Evolutionary conservation across 2,113 vertebrate species (phyloP), one percentile per base, ranked within the genome.

Genomic region (Hassar affinis): DNA sequence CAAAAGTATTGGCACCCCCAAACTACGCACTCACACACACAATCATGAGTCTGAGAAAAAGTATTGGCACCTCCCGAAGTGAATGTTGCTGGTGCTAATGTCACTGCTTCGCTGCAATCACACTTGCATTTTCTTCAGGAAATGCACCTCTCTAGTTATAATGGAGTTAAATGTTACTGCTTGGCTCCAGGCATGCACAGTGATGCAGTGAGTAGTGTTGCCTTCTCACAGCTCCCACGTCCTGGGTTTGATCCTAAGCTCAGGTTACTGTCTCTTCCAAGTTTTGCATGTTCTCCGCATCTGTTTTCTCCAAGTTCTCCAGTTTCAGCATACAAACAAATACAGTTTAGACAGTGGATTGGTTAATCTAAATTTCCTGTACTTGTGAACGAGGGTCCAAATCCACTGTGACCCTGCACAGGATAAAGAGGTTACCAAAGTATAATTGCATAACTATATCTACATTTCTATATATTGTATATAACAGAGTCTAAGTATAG

Each of bases 241-340:
- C 68, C 45, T 0, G 5, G 17, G 69, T 54, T 76, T 11, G 18
- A 54, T 6, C 30, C 17, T 35, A 4, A 38, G 17, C 22, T 77
- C n/a, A 33, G 74, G 18, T 56, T 77, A 35, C 74, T 38, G 30
- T 7, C 74, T 54, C 17, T 22, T 49, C 22, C 27, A 35, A 22
- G 10, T 56, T 77, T 77, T 54, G 15, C 15, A 4, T 75, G 47
- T 75, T 52, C 27, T 4, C 17, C 1, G 9, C 51, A 77, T 56
- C 18, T 11, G 72, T n/a, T 71, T 71, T 47, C 20, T 71, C 45
- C 0, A 15, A 49, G 69, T 77, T 77, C 74, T 56, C 33, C 5
- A 1, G 51, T 77, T 77, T 25, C 74, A 76, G 47, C 74, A 27
- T 18, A 54, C 74, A 76, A 76, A 75, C 47, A 75, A 51, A 72